Base-by-base conservation (phyloP, 2,888 invertebrate genomes). In the Seira sanloemensis region DNA sequence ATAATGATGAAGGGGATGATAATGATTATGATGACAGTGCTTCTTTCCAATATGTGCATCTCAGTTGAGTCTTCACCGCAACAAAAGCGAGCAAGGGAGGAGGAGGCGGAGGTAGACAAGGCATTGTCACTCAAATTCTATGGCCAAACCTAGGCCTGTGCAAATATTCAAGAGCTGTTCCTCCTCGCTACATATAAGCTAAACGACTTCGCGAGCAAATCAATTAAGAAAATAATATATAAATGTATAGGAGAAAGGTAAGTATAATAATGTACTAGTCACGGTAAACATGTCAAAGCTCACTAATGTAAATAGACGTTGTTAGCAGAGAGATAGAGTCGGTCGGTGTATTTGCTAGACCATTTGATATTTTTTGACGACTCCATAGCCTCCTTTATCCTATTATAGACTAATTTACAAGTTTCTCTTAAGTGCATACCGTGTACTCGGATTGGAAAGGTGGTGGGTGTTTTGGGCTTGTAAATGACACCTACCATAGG, bases 1-100 rank as follows among this genome's bases (percentile, higher is more conserved):
- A 62, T 62, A 62, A 62, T 62, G 62, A 62, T 58, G 62, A n/a
- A 62, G 23, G 37, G 62, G 62, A 62, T 21, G 62, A 62, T 62
- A 62, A 62, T 62, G 62, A 62, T 23, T 21, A 5, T 62, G 62
- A 62, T 62, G 62, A 62, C 62, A 62, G 62, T 62, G 23, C 62
- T 62, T 62, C n/a, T 21, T 23, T 62, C 62, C 21, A 62, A 2
- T 21, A 62, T 62, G 62, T 62, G 62, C 62, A 62, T 62, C 2
- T 18, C 50, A 62, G 62, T 62, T 62, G 62, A 21, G n/a, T 62
- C 21, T 23, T 62, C 62, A 21, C 19, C 23, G 9, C 1, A 62
- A 23, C 19, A 62, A 21, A 37, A 37, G 37, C 5, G 12, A 37
- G 12, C 12, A 12, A 37, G n/a, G 18, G 21, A 62, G 62, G 62